A percentile compares a stretch with the other conserved stretches of the same genome.
Conservation (phyloP, 53 echinoderm and acorn worm species). For the Hippasteria phrygiana region DNA sequence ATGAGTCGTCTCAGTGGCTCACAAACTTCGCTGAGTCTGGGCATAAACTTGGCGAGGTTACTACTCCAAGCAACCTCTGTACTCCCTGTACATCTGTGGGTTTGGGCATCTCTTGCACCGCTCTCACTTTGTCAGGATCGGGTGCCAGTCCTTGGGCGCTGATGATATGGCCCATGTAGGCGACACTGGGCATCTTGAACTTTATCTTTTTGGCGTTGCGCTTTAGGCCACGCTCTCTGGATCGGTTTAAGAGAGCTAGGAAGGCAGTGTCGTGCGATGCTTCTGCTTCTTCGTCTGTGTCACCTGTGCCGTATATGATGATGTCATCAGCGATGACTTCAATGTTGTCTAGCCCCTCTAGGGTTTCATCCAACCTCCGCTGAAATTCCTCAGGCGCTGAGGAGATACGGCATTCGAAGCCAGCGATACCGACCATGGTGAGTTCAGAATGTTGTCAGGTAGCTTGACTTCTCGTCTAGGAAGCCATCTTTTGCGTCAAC, state of each 20-base stretch:
- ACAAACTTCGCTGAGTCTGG: no score
- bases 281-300: no score
- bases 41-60: not conserved
- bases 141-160: constrained; percentile 49
- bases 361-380: constrained; percentile 8
- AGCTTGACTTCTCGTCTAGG: constrained; percentile 47
- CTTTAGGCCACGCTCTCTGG: not conserved
- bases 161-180: constrained; percentile 47
- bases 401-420: constrained; percentile 51
- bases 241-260: not conserved
- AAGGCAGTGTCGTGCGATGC: not conserved
- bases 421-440: constrained; percentile 67
- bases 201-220: not conserved
- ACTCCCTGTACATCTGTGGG: constrained; percentile 54
- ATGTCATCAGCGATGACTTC: no score
- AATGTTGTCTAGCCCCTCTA: no score
- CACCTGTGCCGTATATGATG: no score
- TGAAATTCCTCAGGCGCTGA: constrained; percentile 54
- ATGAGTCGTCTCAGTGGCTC: no score
- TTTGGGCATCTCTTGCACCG: constrained; percentile 63
- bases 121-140: constrained; percentile 52
- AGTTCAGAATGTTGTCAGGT: constrained; percentile 66
- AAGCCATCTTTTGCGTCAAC: constrained; percentile 75
- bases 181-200: not conserved
- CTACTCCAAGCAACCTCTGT: constrained; percentile 50